Evolutionary conservation across 2,888 invertebrate genomes (phyloP).

Genomic region (Hydropsyche betteni): DNA sequence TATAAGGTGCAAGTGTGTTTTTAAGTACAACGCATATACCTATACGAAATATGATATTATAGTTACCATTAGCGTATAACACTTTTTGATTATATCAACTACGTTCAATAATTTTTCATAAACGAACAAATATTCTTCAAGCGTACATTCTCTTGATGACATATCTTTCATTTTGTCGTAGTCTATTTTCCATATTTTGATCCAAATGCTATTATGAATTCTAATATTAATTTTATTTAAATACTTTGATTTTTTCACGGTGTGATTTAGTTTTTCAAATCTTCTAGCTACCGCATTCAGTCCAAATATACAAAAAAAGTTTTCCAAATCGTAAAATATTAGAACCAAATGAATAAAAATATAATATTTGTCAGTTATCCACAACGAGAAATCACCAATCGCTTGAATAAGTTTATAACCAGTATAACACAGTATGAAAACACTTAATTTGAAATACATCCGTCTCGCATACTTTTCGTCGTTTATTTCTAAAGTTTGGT

Average conservation of each 20-base stretch:
- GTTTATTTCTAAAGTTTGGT: too few relatives aligned
- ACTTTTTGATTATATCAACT: neutral
- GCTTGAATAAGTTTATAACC: too few relatives aligned
- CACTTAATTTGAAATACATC: too few relatives aligned
- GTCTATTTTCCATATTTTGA: constrained; percentile 8
- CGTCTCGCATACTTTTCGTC: too few relatives aligned
- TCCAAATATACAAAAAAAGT: neutral
- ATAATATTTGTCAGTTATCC: too few relatives aligned
- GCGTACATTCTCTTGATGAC: neutral
- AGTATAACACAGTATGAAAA: too few relatives aligned
- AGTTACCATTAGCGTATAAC: neutral
- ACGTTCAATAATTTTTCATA: neutral
- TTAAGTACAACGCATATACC: too few relatives aligned
- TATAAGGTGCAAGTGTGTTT: too few relatives aligned
- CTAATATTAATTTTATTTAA: neutral
- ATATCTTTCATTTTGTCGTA: neutral
- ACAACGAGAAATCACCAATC: too few relatives aligned
- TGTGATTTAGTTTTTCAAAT: constrained; percentile 10
- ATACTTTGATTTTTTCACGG: neutral
- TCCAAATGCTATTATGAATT: neutral
- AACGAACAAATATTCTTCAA: neutral
- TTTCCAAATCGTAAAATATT: neutral
- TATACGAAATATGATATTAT: too few relatives aligned
- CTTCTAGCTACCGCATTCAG: neutral
- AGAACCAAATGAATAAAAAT: neutral